Base-by-base conservation (phyloP, 1,140 invertebrate species). In the Branchinecta lindahli region DNA sequence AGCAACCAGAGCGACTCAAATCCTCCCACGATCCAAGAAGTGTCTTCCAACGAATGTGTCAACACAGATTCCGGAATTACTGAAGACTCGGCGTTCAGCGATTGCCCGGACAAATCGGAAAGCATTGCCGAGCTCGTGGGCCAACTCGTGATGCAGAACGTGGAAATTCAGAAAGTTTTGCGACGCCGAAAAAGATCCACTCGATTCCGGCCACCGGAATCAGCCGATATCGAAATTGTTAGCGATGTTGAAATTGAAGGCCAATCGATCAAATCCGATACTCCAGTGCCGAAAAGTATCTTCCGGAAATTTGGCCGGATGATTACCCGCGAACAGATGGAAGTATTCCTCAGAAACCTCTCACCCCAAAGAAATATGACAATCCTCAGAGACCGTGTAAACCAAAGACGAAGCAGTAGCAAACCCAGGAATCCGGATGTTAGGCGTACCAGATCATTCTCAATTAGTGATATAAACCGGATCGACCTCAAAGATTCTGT, bases 101-200 rank as follows among this genome's bases (percentile, higher is more conserved):
- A 61, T 61, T 15, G 12, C 18, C 52, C 52, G 12, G 52, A 61
- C 10, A 46, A 76, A 76, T 67, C 76, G 75, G 71, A 81, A 85
- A 78, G 87, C 84, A 79, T 90, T 46, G 88, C 89, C 74, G 84
- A 88, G 75, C 91, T 93, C 45, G 89, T 92, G 33, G 85, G 88
- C 15, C 88, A 91, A 76, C 81, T 92, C 20, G 80, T 92, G 3
- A 87, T 90, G 84, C 87, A 91, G 75, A 91, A 88, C 75, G 84
- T 88, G 74, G 89, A 91, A 73, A 90, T 92, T 71, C 88, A 91
- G 72, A 85, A 87, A 70, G 82, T 90, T 21, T 78, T 90, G 5
- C 71, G 73, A 10, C 74, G 72, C 67, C 73, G 82, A 67, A 78
- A 84, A 67, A 82, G 85, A 72, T 81, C 84, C 70, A 79, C 82